These are phyloP conservation scores for Eidolon dupreanum DNA, from an alignment of 2,797 vertebrate genomes.

Conservation along the genomic window DNA sequence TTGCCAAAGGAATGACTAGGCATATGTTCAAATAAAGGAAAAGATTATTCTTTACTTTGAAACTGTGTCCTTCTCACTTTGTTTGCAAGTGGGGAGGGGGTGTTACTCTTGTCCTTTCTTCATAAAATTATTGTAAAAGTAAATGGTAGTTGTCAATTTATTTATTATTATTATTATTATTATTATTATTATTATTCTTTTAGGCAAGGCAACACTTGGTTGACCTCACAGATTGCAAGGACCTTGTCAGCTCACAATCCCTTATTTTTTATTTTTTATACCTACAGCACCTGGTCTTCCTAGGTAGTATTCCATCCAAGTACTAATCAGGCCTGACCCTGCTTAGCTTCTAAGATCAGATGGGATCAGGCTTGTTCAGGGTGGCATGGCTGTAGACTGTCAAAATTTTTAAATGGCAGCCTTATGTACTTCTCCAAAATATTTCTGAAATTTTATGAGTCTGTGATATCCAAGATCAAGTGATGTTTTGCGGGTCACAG, in stretches of 20 bases:
- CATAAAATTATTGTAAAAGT: not conserved
- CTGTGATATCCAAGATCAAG: not conserved
- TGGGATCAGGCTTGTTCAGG: too few relatives aligned
- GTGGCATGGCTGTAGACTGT: too few relatives aligned
- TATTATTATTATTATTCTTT: too few relatives aligned
- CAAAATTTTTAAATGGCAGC: not conserved
- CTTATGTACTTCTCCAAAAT: not conserved
- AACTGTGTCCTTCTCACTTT: not conserved
- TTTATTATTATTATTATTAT: too few relatives aligned
- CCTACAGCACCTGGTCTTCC: too few relatives aligned
- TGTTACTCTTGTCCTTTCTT: not conserved
- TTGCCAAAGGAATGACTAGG: not conserved
- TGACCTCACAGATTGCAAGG: too few relatives aligned
- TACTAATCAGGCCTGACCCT: too few relatives aligned
- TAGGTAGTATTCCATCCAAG: too few relatives aligned
- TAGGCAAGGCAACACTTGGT: too few relatives aligned
- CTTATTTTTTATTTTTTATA: too few relatives aligned
- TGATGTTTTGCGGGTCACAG: not conserved
- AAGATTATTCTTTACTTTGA: not conserved
- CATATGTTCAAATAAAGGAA: not conserved
- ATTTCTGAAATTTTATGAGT: not conserved
- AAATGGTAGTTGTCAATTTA: not conserved
- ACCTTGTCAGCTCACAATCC: too few relatives aligned
- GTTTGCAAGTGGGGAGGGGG: fast-evolving
- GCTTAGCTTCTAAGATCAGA: too few relatives aligned